Base-by-base conservation (phyloP, 2,113 vertebrate species). In the Emberiza fucata region DNA sequence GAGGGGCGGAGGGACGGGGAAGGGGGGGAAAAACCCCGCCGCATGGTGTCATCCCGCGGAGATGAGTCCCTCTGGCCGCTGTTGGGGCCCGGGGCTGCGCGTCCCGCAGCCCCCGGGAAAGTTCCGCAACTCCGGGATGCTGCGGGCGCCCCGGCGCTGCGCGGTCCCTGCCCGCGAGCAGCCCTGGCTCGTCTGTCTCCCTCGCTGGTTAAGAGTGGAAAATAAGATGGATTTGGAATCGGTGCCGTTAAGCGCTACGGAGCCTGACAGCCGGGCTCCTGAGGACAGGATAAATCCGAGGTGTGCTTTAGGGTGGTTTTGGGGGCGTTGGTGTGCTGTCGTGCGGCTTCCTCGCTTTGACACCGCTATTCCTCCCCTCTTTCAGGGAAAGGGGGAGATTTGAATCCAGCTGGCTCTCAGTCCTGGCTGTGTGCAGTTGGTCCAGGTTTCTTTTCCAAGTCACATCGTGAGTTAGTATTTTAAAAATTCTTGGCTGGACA, bases 1-100 rank as follows among this genome's bases (percentile, higher is more conserved):
- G 50, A 23, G n/a, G 20, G 29, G 54, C 29, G 53, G 20, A 39
- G 9, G 50, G 18, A 77, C 11, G 6, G 28, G 17, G 21, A 40
- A 54, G 2, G 2, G 7, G 9, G 6, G 3, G 1, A 9, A 0
- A 4, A 6, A 10, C 2, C 4, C 28, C 15, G 10, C 33, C 25
- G 28, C 29, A 19, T 14, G 40, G 29, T 23, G 5, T 61, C 8
- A 13, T 25, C 8, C 33, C 4, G 21, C 2, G n/a, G 77, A 14
- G 25, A 9, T 10, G n/a, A 5, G 31, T 24, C 10, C 11, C 15
- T 6, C 8, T 69, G 28, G 11, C 47, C 15, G 9, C 25, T n/a
- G 18, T 21, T 14, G 4, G 44, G 42, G 45, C 39, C 48, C 14
- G 29, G 42, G 14, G 24, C 44, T n/a, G 51, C 42, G 39, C 28